Percentiles rank a stretch among this genome's conserved stretches.
Evolutionary conservation across 1,140 invertebrate species (phyloP).

Genomic region (Calosoma granatense): DNA sequence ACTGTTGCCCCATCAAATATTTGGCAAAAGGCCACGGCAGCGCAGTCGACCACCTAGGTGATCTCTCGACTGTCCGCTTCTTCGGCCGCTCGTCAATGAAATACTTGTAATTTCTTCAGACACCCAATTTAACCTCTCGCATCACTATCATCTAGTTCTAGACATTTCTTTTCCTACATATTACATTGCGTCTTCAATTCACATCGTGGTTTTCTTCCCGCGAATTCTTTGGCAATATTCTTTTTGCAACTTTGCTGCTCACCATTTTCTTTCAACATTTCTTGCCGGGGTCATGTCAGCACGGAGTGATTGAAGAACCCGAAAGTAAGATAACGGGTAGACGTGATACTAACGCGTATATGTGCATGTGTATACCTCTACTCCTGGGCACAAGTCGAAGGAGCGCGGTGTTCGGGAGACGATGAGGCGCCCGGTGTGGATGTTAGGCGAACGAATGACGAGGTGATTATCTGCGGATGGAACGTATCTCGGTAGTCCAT

Average conservation of each 20-base stretch:
- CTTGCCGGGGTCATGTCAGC: background rate
- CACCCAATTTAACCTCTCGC: no score
- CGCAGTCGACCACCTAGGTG: background rate
- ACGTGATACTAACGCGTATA: background rate
- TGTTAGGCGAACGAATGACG: background rate
- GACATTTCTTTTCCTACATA: background rate
- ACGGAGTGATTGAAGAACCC: constrained; percentile 6
- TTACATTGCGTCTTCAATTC: no score
- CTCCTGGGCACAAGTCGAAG: no score
- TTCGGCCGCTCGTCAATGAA: background rate
- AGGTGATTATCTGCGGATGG: constrained; percentile 3
- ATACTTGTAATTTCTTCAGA: background rate
- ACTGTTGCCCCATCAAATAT: background rate
- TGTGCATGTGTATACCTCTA: background rate
- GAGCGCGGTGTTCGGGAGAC: no score
- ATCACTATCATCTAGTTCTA: background rate
- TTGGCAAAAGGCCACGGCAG: background rate
- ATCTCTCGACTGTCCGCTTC: no score
- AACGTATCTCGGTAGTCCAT: constrained; percentile 5
- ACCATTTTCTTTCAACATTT: background rate
- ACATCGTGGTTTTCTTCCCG: no score
- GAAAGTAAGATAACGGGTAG: background rate
- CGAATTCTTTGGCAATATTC: no score
- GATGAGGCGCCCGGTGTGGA: no score
- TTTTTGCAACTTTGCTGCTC: no score